phyloP scores from a whole-genome alignment of 2,888 invertebrate species.

The Acanthacorydalis orientalis region DNA sequence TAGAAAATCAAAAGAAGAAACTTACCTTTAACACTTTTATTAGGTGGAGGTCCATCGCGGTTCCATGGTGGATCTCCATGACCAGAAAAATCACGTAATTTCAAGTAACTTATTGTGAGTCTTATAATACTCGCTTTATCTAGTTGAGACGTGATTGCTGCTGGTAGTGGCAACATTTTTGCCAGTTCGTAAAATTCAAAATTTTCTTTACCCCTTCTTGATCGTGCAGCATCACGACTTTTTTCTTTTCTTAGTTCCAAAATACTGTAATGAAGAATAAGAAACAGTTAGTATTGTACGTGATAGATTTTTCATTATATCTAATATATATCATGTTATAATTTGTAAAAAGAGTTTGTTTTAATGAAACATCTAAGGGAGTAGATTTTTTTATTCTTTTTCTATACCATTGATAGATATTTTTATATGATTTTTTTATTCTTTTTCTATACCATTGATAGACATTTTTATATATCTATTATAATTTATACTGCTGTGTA shows the following conservation, averaged over 20 bases:
- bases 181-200: constrained; percentile 93
- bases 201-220: constrained; percentile 85
- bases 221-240: constrained; percentile 81
- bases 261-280: constrained; percentile 49
- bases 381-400: no score
- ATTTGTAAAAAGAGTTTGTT: no score
- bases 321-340: no score
- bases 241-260: constrained; percentile 87
- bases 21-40: constrained; percentile 71
- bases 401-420: no score
- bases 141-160: constrained; percentile 84
- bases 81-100: constrained; percentile 83
- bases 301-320: no score
- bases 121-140: constrained; percentile 94
- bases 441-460: no score
- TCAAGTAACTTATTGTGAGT: constrained; percentile 89
- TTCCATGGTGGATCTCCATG: constrained; percentile 96
- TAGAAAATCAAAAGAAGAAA: constrained; percentile 5
- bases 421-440: no score
- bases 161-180: constrained; percentile 80
- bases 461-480: no score
- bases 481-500: no score
- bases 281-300: no score
- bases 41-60: constrained; percentile 58
- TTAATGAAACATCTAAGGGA: no score